phyloP scores from a whole-genome alignment of 1,140 invertebrate genomes.

The Drosophila lacteicornis region DNA sequence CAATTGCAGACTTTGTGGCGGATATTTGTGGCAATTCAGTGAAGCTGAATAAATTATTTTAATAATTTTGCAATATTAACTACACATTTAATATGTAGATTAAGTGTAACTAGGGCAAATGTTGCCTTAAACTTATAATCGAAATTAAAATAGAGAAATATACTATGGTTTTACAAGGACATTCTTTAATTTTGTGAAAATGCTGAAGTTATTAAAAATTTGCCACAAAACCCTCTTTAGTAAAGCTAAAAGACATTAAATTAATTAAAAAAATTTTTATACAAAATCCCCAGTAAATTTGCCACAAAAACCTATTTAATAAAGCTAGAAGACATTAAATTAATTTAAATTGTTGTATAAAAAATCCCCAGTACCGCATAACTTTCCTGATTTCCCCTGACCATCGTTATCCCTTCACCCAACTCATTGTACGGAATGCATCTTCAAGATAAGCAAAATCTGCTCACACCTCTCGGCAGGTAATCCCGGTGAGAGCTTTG shows the following conservation, averaged over 20 bases:
- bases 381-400: constrained; percentile 10
- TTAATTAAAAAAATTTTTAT: neutral
- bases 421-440: constrained; percentile 20
- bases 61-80: neutral
- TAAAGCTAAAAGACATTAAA: too few relatives aligned
- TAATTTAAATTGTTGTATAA: neutral
- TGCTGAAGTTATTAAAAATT: too few relatives aligned
- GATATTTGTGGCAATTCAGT: constrained; percentile 8
- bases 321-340: too few relatives aligned
- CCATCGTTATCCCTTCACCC: neutral
- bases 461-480: constrained; percentile 12
- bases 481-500: constrained; percentile 23
- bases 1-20: constrained; percentile 17
- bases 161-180: too few relatives aligned
- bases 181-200: neutral
- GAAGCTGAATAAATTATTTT: constrained; percentile 2
- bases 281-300: neutral
- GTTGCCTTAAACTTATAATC: neutral
- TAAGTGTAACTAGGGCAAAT: too few relatives aligned
- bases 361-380: neutral
- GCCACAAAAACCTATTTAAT: neutral
- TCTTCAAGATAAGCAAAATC: constrained; percentile 19
- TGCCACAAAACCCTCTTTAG: neutral
- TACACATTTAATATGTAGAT: too few relatives aligned
- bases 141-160: accelerated